Evolutionary conservation across 2,888 invertebrate genomes (phyloP), one percentile per base, ranked within the genome.

Genomic region (Crocallis elinguaria): DNA sequence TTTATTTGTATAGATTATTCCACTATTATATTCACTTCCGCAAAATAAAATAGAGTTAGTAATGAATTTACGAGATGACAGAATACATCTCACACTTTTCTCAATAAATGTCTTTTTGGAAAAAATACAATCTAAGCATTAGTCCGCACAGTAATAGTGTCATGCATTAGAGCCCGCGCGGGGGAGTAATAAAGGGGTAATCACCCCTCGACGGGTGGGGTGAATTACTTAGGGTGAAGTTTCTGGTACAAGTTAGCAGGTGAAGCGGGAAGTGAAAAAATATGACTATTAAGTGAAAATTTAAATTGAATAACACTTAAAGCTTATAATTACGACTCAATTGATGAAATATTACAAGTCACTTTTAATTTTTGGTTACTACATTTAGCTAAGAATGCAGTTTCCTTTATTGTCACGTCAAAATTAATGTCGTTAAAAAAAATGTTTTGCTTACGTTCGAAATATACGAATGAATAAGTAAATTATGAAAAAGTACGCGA

Each of bases 171-270:
- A 78, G 73, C 72, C 66, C 77, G 70, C 78, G 74, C 77, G 74
- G 75, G 86, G 84, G 83, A 80, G 82, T 82, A 82, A 86, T 87
- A 82, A 87, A 86, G 84, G 88, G 88, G 87, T 88, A 86, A 86
- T 87, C 86, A 82, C 83, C 88, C 85, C 82, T 73, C 71, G 64
- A 65, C 66, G 77, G 75, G 77, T 63, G 77, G 80, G 77, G 73
- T 66, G 79, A 81, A 81, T 80, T 82, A 82, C 79, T 76, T 75
- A 76, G 75, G 73, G 72, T 56, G 66, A 63, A 62, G 60, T 63
- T 49, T 59, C 53, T 70, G 71, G 73, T 57, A 27, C 61, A 67
- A 76, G 65, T 33, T 43, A 59, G n/a, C 44, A 64, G 69, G 51
- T 57, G 38, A 12, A 53, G 77, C 75, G 72, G 50, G 46, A 12